phyloP scores from a whole-genome alignment of 2,888 invertebrate genomes.

The Epinotia bilunana region DNA sequence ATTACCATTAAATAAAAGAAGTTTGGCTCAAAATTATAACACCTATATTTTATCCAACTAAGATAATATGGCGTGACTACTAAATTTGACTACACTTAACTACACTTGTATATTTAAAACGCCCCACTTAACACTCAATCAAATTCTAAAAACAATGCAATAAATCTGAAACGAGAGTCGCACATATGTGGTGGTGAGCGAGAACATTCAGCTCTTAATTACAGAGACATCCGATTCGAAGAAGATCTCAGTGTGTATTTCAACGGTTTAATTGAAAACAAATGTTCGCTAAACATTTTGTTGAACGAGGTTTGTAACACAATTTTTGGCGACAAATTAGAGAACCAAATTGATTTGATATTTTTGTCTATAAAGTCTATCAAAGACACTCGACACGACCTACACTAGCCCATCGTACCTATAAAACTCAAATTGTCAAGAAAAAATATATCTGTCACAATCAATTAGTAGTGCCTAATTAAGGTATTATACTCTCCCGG shows the following conservation, averaged over 20 bases:
- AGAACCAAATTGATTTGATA: no score
- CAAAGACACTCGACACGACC: no score
- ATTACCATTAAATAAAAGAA: neutral
- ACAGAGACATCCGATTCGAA: slow-evolving; percentile 67
- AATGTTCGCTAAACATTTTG: slow-evolving; percentile 64
- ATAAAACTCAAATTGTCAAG: no score
- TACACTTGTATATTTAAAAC: slow-evolving; percentile 35
- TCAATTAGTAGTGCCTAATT: no score
- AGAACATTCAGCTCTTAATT: slow-evolving; percentile 69
- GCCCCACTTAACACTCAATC: slow-evolving; percentile 44
- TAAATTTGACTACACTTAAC: slow-evolving; percentile 33
- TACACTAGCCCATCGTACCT: no score
- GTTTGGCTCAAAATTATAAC: neutral
- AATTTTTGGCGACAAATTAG: no score
- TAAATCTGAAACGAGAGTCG: slow-evolving; percentile 70
- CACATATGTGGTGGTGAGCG: slow-evolving; percentile 69
- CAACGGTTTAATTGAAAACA: slow-evolving; percentile 78
- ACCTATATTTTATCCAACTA: slow-evolving; percentile 11
- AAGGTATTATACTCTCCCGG: no score
- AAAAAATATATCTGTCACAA: no score
- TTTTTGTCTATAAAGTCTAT: no score
- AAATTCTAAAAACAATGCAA: slow-evolving; percentile 61
- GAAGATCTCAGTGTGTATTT: slow-evolving; percentile 72
- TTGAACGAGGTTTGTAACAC: slow-evolving; percentile 45
- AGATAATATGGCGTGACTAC: slow-evolving; percentile 29